Percentiles rank a stretch among this genome's conserved stretches.
These are phyloP conservation scores for Synodontis membranacea DNA, from an alignment of 2,113 vertebrate genomes.

Conservation along the genomic window DNA sequence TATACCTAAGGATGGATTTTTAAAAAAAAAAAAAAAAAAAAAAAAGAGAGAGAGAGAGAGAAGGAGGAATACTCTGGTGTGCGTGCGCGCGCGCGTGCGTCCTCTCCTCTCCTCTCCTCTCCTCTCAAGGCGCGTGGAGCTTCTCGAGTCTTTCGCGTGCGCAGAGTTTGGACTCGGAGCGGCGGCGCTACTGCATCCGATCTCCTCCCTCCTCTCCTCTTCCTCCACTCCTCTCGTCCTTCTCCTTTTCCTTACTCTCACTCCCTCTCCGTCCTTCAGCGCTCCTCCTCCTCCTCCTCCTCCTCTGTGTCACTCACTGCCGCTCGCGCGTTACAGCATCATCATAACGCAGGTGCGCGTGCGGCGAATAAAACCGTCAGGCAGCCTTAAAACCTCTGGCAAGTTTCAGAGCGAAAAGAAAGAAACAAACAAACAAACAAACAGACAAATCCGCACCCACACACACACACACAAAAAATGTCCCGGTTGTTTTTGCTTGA, in stretches of 20 bases:
- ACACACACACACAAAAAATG: background rate
- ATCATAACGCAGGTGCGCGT: constrained; percentile 16
- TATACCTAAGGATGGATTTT: background rate
- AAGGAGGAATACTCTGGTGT: background rate
- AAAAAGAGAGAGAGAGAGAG: background rate
- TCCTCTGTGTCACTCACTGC: background rate
- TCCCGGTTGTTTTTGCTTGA: background rate
- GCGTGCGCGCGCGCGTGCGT: background rate
- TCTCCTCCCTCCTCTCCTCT: constrained; percentile 35
- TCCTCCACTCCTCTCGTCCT: background rate
- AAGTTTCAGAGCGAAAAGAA: background rate
- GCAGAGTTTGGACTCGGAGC: constrained; percentile 48
- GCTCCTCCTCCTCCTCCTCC: background rate
- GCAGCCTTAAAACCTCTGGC: background rate
- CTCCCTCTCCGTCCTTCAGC: background rate
- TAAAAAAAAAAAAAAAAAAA: background rate
- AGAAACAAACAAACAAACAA: no score
- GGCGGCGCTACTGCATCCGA: constrained; percentile 55
- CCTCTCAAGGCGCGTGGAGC: constrained; percentile 1
- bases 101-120: no score
- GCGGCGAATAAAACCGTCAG: background rate
- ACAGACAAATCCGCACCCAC: no score
- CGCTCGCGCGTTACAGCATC: background rate
- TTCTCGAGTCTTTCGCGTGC: constrained; percentile 3
- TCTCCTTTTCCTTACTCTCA: background rate